Percentiles rank a stretch among this genome's conserved stretches.
phyloP scores from a whole-genome alignment of 2,113 vertebrate species.

The Callionymus lyra region DNA sequence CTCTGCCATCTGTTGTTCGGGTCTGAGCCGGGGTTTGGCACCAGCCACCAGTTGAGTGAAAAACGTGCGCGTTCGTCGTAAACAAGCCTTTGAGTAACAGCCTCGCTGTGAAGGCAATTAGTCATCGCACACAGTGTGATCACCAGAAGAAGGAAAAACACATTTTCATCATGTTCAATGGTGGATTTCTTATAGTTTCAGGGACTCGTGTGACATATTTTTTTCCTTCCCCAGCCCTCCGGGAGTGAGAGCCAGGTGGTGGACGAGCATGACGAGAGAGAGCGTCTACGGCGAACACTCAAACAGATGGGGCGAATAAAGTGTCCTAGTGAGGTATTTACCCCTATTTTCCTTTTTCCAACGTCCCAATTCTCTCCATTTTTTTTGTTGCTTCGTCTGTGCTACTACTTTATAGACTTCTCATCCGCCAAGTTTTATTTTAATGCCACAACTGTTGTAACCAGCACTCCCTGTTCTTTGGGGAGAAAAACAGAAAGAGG shows the following conservation, averaged over 20 bases:
- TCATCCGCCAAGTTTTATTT: no score
- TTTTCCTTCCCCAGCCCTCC: slow-evolving; percentile 64
- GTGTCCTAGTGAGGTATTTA: slow-evolving; percentile 85
- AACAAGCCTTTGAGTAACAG: slow-evolving; percentile 54
- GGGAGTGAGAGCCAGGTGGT: slow-evolving; percentile 71
- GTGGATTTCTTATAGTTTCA: slow-evolving; percentile 7
- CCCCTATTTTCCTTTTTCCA: slow-evolving; percentile 15
- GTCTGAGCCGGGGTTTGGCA: slow-evolving; percentile 41
- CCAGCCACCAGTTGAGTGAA: slow-evolving; percentile 34
- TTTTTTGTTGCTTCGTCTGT: slow-evolving; percentile 3
- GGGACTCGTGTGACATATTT: slow-evolving; percentile 40
- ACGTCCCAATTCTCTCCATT: slow-evolving; percentile 19
- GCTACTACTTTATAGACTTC: no score
- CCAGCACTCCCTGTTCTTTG: no score
- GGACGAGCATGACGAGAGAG: slow-evolving; percentile 81
- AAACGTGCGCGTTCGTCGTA: slow-evolving; percentile 60
- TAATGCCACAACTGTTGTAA: no score
- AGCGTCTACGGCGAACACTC: slow-evolving; percentile 82
- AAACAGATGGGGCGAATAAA: slow-evolving; percentile 97
- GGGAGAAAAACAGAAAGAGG: no score
- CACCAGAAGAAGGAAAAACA: slow-evolving; percentile 48
- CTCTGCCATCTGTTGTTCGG: slow-evolving; percentile 49
- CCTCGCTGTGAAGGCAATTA: slow-evolving; percentile 49
- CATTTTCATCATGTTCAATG: slow-evolving; percentile 32
- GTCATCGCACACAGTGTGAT: slow-evolving; percentile 34